A percentile compares a stretch with the other conserved stretches of the same genome.
Conservation (phyloP, 2,888 invertebrate species). For the Pristionchus japonicus region DNA sequence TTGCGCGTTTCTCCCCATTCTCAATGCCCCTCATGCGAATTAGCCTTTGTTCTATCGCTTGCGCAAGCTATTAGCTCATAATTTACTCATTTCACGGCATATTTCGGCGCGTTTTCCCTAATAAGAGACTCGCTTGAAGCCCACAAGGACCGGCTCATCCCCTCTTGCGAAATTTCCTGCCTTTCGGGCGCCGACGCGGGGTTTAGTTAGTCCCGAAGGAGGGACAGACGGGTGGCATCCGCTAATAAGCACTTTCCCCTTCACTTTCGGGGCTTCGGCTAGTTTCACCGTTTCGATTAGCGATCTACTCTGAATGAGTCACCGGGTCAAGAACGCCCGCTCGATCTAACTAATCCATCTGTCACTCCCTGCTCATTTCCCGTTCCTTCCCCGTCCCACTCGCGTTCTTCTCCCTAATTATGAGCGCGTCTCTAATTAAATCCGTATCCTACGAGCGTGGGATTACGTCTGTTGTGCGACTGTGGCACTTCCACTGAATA, state of each 20-base stretch:
- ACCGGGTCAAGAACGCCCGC: background rate
- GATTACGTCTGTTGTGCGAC: background rate
- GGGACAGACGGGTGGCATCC: background rate
- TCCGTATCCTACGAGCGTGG: slow-evolving; percentile 13
- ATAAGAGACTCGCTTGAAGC: slow-evolving; percentile 10
- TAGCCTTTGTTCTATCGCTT: background rate
- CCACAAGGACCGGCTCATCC: background rate
- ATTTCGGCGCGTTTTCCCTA: background rate
- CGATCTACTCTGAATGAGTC: background rate
- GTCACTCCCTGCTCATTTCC: slow-evolving; percentile 35
- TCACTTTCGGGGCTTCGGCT: background rate
- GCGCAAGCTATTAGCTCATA: background rate
- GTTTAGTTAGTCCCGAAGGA: slow-evolving; percentile 27
- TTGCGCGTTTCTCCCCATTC: slow-evolving; percentile 29
- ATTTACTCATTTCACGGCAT: background rate
- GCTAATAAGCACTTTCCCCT: slow-evolving; percentile 14
- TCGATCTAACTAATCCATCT: slow-evolving; percentile 26
- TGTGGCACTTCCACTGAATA: background rate
- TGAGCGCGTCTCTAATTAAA: background rate
- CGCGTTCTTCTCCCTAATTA: slow-evolving; percentile 42
- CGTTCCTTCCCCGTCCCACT: slow-evolving; percentile 48
- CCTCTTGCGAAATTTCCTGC: slow-evolving; percentile 9
- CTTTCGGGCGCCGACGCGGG: background rate
- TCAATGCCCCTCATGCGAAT: background rate
- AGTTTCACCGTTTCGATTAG: background rate